phyloP scores from a whole-genome alignment of 2,797 vertebrate species.

The Otolemur crassicaudatus region DNA sequence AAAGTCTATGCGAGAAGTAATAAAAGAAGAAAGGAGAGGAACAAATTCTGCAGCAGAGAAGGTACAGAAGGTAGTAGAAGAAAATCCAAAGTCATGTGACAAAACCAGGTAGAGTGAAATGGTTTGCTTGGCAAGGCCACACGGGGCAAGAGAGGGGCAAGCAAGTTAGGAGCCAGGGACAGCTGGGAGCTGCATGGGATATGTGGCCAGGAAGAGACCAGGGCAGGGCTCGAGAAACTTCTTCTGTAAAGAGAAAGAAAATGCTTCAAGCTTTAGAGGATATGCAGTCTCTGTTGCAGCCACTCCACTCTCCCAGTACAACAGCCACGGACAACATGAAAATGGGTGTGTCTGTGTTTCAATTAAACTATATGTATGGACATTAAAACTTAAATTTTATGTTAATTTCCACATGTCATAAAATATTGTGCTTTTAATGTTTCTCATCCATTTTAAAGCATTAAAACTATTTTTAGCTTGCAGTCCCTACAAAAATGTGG shows the following conservation, averaged over 20 bases:
- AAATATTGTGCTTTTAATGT: not conserved
- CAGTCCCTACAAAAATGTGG: not conserved
- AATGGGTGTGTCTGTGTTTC: not conserved
- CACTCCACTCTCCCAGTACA: not conserved
- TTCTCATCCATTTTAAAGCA: not conserved
- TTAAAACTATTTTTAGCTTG: not conserved
- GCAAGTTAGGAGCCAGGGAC: not conserved
- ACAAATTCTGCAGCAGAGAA: not conserved
- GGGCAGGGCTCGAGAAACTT: not conserved
- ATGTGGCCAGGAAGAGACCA: not conserved
- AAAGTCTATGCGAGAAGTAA: not conserved
- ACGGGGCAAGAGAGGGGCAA: not conserved
- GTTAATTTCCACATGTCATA: not conserved
- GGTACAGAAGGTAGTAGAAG: not conserved
- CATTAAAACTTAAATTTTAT: not conserved
- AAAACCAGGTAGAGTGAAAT: not conserved
- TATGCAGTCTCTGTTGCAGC: not conserved
- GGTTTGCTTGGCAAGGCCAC: not conserved
- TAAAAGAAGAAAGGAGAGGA: not conserved
- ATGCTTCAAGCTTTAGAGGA: not conserved
- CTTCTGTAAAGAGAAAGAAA: not conserved
- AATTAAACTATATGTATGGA: not conserved
- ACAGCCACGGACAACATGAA: not conserved
- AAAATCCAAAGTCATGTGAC: constrained; percentile 12
- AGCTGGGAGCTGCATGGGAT: not conserved